These are phyloP conservation scores for Periplaneta americana DNA, from an alignment of 1,140 invertebrate genomes.

Conservation along the genomic window DNA sequence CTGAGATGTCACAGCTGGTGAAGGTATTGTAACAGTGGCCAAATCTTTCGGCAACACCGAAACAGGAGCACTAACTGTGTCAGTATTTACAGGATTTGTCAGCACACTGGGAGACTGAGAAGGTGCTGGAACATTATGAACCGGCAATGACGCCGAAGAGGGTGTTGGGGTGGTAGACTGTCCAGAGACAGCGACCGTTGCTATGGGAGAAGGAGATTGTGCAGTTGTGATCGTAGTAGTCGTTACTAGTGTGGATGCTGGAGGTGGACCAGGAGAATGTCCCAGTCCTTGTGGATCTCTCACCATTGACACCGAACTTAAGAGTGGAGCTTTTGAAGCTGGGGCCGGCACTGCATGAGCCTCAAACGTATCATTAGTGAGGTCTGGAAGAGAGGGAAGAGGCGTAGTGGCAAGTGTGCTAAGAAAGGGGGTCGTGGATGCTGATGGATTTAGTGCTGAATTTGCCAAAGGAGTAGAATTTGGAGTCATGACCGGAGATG, in stretches of 20 bases:
- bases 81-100: not conserved
- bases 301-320: not conserved
- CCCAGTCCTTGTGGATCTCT: not conserved
- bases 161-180: not conserved
- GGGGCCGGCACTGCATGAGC: not conserved
- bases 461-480: not conserved
- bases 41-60: not conserved
- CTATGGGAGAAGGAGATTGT: not conserved
- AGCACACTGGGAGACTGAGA: not conserved
- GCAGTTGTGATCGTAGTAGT: not conserved
- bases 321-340: not conserved
- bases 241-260: not conserved
- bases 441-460: not conserved
- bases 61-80: not conserved
- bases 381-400: not conserved
- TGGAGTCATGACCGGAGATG: not conserved
- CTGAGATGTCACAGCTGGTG: too few species aligned
- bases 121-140: not conserved
- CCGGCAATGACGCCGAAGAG: not conserved
- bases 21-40: not conserved
- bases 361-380: not conserved
- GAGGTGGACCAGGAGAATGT: not conserved
- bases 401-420: not conserved
- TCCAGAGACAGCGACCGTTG: not conserved
- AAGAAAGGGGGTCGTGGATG: not conserved